Percentiles rank a stretch among this genome's conserved stretches.
Evolutionary conservation across 2,113 vertebrate genomes (phyloP).

Genomic region (Halcyon malimbica): DNA sequence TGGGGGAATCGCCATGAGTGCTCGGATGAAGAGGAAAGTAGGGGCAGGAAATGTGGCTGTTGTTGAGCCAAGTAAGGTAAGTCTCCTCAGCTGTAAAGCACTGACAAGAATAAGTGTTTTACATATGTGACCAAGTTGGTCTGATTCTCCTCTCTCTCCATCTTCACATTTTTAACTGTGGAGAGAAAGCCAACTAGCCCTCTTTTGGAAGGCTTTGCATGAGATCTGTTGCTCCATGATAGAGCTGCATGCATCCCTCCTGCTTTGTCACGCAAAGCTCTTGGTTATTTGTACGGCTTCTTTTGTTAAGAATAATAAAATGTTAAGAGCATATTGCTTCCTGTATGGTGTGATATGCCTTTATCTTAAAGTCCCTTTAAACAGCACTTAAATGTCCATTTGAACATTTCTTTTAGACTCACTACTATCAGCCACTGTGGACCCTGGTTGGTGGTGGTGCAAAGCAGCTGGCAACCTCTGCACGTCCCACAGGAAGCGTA

Average conservation of each 20-base stretch:
- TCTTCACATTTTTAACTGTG: neutral
- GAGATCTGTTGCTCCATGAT: neutral
- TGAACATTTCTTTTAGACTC: conserved; percentile 73
- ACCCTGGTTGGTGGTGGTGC: conserved; percentile 94
- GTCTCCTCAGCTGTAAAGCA: neutral
- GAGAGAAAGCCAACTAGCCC: neutral
- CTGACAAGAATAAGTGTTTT: neutral
- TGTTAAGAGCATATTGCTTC: neutral
- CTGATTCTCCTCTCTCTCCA: neutral
- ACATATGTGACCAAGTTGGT: neutral
- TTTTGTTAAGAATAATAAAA: neutral
- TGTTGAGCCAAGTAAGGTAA: conserved; percentile 91
- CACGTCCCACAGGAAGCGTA: conserved; percentile 80
- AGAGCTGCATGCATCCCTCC: neutral
- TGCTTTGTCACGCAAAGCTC: neutral
- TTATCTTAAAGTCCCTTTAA: neutral
- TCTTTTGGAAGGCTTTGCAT: neutral
- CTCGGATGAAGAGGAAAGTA: conserved; percentile 91
- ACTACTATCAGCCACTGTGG: conserved; percentile 98
- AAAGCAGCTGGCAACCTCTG: conserved; percentile 82
- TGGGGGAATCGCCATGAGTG: conserved; percentile 92
- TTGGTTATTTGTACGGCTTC: neutral
- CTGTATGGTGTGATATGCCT: neutral
- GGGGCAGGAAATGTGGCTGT: conserved; percentile 90
- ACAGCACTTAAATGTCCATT: neutral